Conservation (phyloP, 2,113 vertebrate species). For the Tachuris rubrigastra region DNA sequence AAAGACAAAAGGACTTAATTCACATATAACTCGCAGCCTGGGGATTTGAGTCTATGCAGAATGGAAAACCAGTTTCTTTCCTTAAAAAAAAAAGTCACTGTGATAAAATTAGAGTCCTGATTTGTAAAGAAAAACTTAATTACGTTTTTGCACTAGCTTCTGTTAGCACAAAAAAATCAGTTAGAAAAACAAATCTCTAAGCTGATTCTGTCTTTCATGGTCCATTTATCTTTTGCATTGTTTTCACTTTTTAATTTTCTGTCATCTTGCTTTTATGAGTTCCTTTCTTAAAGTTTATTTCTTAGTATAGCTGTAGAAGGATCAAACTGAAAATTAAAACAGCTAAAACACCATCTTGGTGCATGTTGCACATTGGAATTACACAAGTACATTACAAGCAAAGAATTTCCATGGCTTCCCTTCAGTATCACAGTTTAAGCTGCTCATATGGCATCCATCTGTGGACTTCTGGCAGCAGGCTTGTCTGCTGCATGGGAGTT, state of each 20-base stretch:
- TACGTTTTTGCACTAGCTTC: neutral
- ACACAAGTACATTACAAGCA: neutral
- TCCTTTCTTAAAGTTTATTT: neutral
- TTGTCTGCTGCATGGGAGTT: neutral
- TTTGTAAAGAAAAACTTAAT: neutral
- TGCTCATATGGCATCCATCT: constrained; percentile 60
- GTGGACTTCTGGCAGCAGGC: constrained; percentile 27
- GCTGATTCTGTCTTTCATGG: neutral
- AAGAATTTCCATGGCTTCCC: constrained; percentile 13
- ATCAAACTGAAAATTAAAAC: neutral
- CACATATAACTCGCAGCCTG: neutral
- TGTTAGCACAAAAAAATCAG: neutral
- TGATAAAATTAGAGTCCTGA: neutral
- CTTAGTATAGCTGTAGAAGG: neutral
- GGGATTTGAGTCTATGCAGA: neutral
- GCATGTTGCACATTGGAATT: constrained; percentile 2
- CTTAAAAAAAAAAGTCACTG: neutral
- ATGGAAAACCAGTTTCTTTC: neutral
- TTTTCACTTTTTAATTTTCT: neutral
- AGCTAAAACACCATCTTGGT: neutral
- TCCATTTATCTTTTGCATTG: neutral
- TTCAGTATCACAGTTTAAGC: neutral
- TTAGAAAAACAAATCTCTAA: neutral
- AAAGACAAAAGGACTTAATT: neutral
- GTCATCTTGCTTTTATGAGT: neutral